These are phyloP conservation scores for Pollimyrus isidori DNA, from an alignment of 2,113 vertebrate genomes.

Conservation along the genomic window DNA sequence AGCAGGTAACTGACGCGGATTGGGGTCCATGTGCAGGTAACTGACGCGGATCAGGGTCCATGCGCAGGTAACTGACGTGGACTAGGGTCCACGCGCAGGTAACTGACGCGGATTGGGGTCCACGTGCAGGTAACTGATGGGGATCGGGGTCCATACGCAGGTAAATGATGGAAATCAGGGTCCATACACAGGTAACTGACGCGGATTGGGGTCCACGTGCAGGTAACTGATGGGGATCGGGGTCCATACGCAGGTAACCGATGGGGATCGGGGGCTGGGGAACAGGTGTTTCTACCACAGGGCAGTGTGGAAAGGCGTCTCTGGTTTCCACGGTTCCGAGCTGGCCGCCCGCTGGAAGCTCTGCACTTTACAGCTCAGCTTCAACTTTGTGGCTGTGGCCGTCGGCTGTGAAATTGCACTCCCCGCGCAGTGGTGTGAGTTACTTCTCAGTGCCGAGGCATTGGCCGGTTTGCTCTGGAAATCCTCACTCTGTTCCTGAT, in stretches of 20 bases:
- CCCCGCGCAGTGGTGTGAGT: neutral
- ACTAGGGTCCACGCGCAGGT: neutral
- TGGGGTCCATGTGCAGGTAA: too few relatives aligned
- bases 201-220: too few relatives aligned
- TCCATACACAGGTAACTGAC: constrained; percentile 57
- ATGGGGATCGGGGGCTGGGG: neutral
- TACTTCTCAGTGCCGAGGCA: neutral
- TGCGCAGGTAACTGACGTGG: neutral
- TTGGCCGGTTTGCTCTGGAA: neutral
- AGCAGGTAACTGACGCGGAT: too few relatives aligned
- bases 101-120: neutral
- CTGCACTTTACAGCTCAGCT: neutral
- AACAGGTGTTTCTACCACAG: constrained; percentile 28
- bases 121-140: too few relatives aligned
- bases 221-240: too few relatives aligned
- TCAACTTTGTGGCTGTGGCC: neutral
- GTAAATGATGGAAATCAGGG: constrained; percentile 35
- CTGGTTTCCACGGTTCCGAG: neutral
- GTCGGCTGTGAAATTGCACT: neutral
- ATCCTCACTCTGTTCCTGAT: neutral
- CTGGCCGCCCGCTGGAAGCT: neutral
- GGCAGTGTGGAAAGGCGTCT: neutral
- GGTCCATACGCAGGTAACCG: too few relatives aligned
- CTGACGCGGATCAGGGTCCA: constrained; percentile 54
- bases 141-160: constrained; percentile 51